Evolutionary conservation across 2,113 vertebrate species (phyloP).

Genomic region (Eleginops maclovinus): DNA sequence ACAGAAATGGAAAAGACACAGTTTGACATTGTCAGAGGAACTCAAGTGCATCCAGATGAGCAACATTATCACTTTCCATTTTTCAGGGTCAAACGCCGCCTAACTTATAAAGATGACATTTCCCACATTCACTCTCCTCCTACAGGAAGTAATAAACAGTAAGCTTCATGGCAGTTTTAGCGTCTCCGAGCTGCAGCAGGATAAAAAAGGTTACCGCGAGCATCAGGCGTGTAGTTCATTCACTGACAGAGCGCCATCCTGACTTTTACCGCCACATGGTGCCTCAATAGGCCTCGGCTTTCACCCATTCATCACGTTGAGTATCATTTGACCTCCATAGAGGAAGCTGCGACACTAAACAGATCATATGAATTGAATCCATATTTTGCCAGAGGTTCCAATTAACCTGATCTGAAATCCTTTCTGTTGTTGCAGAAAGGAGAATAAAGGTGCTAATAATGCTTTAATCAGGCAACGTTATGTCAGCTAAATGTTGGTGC

Average conservation of each 20-base stretch:
- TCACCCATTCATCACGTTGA: neutral
- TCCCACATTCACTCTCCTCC: slow-evolving; percentile 1
- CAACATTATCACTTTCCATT: neutral
- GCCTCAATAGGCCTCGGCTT: slow-evolving; percentile 10
- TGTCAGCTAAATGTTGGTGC: neutral
- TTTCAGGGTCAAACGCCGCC: neutral
- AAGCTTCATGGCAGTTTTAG: slow-evolving; percentile 2
- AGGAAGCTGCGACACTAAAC: neutral
- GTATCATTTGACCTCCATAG: neutral
- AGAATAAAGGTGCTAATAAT: neutral
- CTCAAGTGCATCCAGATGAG: neutral
- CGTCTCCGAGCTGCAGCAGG: neutral
- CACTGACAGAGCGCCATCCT: neutral
- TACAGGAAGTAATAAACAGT: neutral
- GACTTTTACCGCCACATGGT: neutral
- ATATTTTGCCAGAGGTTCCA: neutral
- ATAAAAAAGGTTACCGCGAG: neutral
- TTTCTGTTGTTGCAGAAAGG: neutral
- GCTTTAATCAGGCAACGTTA: neutral
- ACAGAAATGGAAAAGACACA: neutral
- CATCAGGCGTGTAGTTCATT: neutral
- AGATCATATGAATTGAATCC: neutral
- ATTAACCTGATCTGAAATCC: neutral
- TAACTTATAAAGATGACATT: neutral
- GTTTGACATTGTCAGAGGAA: neutral